phyloP scores from a whole-genome alignment of 2,797 vertebrate species.

The Phoebastria nigripes region DNA sequence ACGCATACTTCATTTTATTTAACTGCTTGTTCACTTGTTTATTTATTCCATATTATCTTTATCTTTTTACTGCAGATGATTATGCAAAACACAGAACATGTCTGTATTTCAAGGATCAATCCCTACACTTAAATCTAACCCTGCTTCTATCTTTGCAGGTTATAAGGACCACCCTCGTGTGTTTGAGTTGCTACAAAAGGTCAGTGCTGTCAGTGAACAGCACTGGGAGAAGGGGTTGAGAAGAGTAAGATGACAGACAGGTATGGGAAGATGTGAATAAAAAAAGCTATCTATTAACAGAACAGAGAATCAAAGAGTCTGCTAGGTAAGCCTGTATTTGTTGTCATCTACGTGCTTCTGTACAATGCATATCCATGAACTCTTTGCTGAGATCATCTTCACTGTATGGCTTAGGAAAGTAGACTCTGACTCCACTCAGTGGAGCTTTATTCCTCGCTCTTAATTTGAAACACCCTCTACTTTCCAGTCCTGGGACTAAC shows the following conservation, averaged over 20 bases:
- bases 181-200: not conserved
- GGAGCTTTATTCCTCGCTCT: not conserved
- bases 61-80: not conserved
- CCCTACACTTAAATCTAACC: not conserved
- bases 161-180: not conserved
- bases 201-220: not conserved
- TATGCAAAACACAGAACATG: not conserved
- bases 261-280: not conserved
- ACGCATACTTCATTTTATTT: not conserved
- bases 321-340: not conserved
- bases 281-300: not conserved
- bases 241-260: not conserved
- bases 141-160: accelerated
- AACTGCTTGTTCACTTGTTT: not conserved
- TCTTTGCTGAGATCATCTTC: not conserved
- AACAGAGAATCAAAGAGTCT: not conserved
- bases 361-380: not conserved
- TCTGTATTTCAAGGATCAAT: not conserved
- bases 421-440: not conserved
- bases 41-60: not conserved
- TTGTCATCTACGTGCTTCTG: not conserved
- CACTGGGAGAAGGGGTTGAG: not conserved
- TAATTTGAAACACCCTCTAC: not conserved
- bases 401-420: not conserved
- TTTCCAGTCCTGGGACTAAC: not conserved